These are phyloP conservation scores for Melipona quadrifasciata DNA, from an alignment of 1,140 invertebrate species.

Conservation along the genomic window DNA sequence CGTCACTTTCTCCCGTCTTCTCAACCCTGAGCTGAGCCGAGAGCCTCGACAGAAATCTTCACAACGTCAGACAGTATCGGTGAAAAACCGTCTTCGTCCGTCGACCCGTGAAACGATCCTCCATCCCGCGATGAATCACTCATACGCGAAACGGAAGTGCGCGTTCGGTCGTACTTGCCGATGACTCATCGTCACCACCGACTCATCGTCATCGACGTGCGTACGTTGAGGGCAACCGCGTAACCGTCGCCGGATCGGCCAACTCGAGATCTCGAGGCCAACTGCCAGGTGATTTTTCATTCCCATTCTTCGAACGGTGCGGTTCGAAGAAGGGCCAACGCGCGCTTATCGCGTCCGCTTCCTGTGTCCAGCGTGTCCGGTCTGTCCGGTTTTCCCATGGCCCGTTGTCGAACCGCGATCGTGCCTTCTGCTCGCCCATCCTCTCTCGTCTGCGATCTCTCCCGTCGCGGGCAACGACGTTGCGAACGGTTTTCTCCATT, in stretches of 20 bases:
- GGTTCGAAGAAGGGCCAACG: no score
- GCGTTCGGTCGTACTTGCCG: neutral
- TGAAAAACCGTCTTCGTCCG: neutral
- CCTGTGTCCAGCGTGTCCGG: slow-evolving; percentile 66
- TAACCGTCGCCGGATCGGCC: slow-evolving; percentile 51
- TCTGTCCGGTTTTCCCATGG: slow-evolving; percentile 73
- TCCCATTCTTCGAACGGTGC: slow-evolving; percentile 43
- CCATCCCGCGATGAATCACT: neutral
- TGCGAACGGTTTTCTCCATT: slow-evolving; percentile 56
- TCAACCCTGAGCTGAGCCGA: neutral
- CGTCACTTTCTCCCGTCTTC: neutral
- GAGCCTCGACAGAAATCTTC: neutral
- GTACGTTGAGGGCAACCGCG: neutral
- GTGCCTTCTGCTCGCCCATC: slow-evolving; percentile 24
- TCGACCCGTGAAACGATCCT: neutral
- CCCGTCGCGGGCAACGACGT: neutral
- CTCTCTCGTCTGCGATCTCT: neutral
- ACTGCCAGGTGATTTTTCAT: slow-evolving; percentile 61
- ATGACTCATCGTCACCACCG: neutral
- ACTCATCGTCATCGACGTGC: neutral
- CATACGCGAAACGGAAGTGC: neutral
- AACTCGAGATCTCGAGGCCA: slow-evolving; percentile 49
- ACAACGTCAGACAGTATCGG: neutral
- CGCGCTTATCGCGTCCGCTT: slow-evolving; percentile 54
- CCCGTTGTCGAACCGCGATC: slow-evolving; percentile 19